These are phyloP conservation scores for Abrostola tripartita DNA, from an alignment of 2,888 invertebrate species.

Conservation along the genomic window DNA sequence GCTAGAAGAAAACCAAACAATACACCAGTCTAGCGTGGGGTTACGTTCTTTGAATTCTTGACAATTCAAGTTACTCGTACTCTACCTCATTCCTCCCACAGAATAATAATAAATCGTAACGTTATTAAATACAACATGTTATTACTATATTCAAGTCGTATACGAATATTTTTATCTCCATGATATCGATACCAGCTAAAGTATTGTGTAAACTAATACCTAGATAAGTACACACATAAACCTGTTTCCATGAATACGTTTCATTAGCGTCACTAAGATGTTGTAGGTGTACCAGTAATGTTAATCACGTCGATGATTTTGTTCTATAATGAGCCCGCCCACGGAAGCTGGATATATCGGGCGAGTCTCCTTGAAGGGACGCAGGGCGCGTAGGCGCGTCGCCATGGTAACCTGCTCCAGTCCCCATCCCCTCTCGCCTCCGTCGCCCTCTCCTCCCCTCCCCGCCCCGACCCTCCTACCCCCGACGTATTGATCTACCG, in stretches of 20 bases:
- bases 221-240: neutral
- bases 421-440: constrained; percentile 50
- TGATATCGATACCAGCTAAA: neutral
- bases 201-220: neutral
- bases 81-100: no score
- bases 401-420: constrained; percentile 74
- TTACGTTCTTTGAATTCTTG: no score
- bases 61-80: no score
- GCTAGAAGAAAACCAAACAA: no score
- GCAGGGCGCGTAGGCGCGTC: constrained; percentile 83
- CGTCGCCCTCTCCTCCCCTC: constrained; percentile 49
- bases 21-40: no score
- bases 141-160: neutral
- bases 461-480: constrained; percentile 51
- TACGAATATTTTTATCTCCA: neutral
- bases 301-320: constrained; percentile 71
- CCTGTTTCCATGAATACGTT: constrained; percentile 27
- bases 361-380: constrained; percentile 66
- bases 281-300: constrained; percentile 54
- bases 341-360: constrained; percentile 74
- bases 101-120: no score
- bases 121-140: neutral
- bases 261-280: constrained; percentile 40
- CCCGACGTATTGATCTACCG: constrained; percentile 75
- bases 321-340: constrained; percentile 76